Base-by-base conservation (phyloP, 30 jellyfish, hydroid and myxozoan species). In the Hydractinia echinata region DNA sequence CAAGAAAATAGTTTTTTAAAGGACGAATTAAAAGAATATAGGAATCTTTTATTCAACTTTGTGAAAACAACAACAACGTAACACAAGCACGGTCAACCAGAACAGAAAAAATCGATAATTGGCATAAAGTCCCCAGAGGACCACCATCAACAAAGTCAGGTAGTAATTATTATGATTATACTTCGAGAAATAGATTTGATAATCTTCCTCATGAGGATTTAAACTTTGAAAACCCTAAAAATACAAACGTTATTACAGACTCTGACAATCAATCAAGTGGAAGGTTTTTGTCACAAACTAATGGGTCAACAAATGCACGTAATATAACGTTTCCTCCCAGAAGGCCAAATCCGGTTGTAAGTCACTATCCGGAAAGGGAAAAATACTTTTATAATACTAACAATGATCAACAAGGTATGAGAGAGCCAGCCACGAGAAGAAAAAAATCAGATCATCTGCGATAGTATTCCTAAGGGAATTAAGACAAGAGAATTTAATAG, bases 21-120 rank as follows among this genome's bases (percentile, higher is more conserved):
- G 69, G 19, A 16, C 69, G 69, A 30, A 30, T 30, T 30, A 30
- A 30, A 30, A 30, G 44, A 30, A 30, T 30, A 30, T 30, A 16
- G 69, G 19, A 58, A 11, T 16, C 19, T 58, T 11, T 58, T 16
- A 13, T 58, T 58, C 69, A 58, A 58, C 69, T 58, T 58, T 58
- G 69, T 58, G 69, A 58, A 58, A 58, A 58, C 69, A 58, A 58
- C 69, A 58, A 58, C 69, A 58, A 58, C 69, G 69, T 58, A 11
- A 58, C 3, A 58, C 69, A 58, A 58, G 69, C 69, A 16, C 69
- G 19, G 69, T 16, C 69, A 58, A 58, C 69, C 69, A 58, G 69
- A 58, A 58, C 69, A 58, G 69, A 58, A 58, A 58, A 58, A 16
- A 58, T 16, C 18, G 69, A 58, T 58, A 58, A 58, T 13, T 58